phyloP scores from a whole-genome alignment of 2,113 vertebrate genomes.

The Progne subis region DNA sequence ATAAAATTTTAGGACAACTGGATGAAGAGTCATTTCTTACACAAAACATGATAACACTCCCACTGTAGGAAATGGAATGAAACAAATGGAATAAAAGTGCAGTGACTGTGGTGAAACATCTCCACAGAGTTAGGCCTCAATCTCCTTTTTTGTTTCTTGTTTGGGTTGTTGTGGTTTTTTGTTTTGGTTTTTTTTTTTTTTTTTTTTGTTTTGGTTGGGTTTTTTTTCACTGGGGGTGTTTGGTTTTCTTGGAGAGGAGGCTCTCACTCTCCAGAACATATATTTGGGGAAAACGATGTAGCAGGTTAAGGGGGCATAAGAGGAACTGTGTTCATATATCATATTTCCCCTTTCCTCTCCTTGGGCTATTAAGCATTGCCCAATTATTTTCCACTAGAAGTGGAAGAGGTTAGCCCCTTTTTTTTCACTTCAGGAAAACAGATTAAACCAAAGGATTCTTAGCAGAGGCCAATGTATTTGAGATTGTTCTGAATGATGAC shows the following conservation, averaged over 20 bases:
- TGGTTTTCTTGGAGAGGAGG: constrained; percentile 1
- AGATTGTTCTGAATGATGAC: constrained; percentile 99
- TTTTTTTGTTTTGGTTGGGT: background rate
- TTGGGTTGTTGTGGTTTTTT: background rate
- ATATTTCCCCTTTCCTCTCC: constrained; percentile 40
- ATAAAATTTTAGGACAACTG: constrained; percentile 44
- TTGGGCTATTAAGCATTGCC: constrained; percentile 40
- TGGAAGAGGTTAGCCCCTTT: constrained; percentile 37
- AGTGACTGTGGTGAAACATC: constrained; percentile 48
- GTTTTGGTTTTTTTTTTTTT: too few species aligned
- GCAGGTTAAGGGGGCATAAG: constrained; percentile 23
- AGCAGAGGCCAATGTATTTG: constrained; percentile 99
- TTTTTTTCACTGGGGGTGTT: background rate
- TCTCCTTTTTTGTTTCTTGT: background rate
- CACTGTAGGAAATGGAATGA: constrained; percentile 54
- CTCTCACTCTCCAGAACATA: background rate
- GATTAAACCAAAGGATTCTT: constrained; percentile 64
- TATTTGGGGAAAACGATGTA: background rate
- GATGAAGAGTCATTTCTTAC: constrained; percentile 28
- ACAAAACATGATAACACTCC: constrained; percentile 24
- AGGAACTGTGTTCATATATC: constrained; percentile 16
- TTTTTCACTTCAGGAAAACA: constrained; percentile 32
- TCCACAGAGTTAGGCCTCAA: constrained; percentile 49
- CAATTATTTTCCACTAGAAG: constrained; percentile 10
- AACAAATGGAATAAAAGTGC: constrained; percentile 50